A percentile compares a stretch with the other conserved stretches of the same genome.
These are phyloP conservation scores for Ophiodon elongatus DNA, from an alignment of 2,113 vertebrate genomes.

Conservation along the genomic window DNA sequence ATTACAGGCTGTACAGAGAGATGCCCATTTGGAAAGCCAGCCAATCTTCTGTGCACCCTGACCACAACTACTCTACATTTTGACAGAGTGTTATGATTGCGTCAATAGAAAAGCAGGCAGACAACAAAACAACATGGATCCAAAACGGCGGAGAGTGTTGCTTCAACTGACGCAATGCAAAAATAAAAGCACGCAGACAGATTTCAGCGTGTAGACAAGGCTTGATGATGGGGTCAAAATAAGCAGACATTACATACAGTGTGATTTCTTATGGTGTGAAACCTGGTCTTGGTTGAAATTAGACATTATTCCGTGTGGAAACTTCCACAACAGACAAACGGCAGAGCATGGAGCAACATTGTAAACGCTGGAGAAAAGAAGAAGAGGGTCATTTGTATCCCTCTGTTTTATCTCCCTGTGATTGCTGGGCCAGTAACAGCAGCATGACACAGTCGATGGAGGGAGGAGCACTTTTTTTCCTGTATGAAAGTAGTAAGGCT, in stretches of 20 bases:
- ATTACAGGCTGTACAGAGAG: slow-evolving; percentile 39
- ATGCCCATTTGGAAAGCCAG: slow-evolving; percentile 6
- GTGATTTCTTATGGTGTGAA: slow-evolving; percentile 13
- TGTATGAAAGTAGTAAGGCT: slow-evolving; percentile 2
- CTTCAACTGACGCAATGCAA: slow-evolving; percentile 46
- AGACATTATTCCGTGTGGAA: slow-evolving; percentile 22
- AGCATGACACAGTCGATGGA: not conserved
- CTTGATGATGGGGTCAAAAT: slow-evolving; percentile 52
- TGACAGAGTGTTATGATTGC: not conserved
- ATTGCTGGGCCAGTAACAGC: slow-evolving; percentile 41
- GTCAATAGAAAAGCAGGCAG: slow-evolving; percentile 35
- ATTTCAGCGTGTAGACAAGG: slow-evolving; percentile 40
- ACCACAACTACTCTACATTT: slow-evolving; percentile 14
- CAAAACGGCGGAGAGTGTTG: slow-evolving; percentile 18
- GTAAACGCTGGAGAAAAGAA: slow-evolving; percentile 43
- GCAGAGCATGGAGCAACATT: slow-evolving; percentile 38
- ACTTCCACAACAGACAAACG: slow-evolving; percentile 31
- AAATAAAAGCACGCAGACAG: slow-evolving; percentile 52
- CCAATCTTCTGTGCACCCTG: slow-evolving; percentile 21
- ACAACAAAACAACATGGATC: slow-evolving; percentile 17
- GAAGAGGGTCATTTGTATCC: slow-evolving; percentile 6
- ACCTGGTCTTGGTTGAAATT: slow-evolving; percentile 10
- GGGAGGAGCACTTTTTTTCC: not conserved
- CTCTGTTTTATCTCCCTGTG: slow-evolving; percentile 34
- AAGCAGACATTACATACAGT: slow-evolving; percentile 40